phyloP scores from a whole-genome alignment of 2,888 invertebrate species.

The Folsomia manolachei region DNA sequence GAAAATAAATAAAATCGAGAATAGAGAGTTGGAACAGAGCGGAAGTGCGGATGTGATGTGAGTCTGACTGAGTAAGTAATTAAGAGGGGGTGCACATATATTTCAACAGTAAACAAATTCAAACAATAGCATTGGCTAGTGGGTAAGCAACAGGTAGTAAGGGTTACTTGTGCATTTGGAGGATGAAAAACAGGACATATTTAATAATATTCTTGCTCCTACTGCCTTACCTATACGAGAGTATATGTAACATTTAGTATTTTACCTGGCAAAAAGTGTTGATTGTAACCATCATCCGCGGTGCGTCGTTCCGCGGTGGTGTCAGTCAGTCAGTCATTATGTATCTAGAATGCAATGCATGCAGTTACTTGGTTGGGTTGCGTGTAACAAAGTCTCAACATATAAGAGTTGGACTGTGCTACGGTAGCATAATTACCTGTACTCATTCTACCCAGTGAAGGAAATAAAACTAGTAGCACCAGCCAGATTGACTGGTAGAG shows the following conservation, averaged over 20 bases:
- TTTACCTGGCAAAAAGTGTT: not conserved
- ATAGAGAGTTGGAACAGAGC: too few species aligned
- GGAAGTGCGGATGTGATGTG: not conserved
- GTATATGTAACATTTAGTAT: not conserved
- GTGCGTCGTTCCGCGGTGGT: not conserved
- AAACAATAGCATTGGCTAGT: not conserved
- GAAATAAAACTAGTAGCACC: not conserved
- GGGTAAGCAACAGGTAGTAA: not conserved
- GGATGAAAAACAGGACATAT: not conserved
- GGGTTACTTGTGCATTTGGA: too few species aligned
- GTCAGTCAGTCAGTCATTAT: not conserved
- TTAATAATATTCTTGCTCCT: not conserved
- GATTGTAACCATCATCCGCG: too few species aligned
- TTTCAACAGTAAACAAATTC: not conserved
- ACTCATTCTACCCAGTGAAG: not conserved
- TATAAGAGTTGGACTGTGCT: too few species aligned
- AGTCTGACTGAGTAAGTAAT: not conserved
- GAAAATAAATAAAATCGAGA: too few species aligned
- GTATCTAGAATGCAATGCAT: not conserved
- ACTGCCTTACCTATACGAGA: too few species aligned
- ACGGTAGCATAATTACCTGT: too few species aligned
- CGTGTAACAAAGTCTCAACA: too few species aligned
- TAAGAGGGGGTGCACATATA: not conserved
- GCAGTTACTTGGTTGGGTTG: not conserved
- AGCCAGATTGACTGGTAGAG: not conserved